phyloP scores from a whole-genome alignment of 1,140 invertebrate species.

The Heterodera schachtii region DNA sequence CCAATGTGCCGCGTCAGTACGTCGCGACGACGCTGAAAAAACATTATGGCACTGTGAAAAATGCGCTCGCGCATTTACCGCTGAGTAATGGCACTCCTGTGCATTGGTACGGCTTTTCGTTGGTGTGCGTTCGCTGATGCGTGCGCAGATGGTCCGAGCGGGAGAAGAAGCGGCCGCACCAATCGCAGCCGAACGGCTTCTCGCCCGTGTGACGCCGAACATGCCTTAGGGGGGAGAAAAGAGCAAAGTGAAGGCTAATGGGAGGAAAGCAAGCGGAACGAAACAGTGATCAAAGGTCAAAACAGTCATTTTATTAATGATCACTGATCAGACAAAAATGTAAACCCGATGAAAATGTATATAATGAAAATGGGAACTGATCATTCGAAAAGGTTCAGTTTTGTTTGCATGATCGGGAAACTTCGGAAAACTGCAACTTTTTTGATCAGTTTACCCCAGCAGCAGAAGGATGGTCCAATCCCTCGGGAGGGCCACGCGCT shows the following conservation, averaged over 20 bases:
- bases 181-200: slow-evolving; percentile 96
- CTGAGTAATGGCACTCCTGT: slow-evolving; percentile 73
- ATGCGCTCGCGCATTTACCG: slow-evolving; percentile 36
- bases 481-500: no score
- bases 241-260: no score
- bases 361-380: no score
- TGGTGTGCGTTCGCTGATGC: slow-evolving; percentile 86
- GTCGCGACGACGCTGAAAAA: slow-evolving; percentile 58
- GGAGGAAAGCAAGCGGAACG: no score
- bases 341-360: no score
- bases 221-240: slow-evolving; percentile 62
- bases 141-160: slow-evolving; percentile 86
- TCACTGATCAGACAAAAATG: no score
- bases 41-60: slow-evolving; percentile 8
- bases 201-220: slow-evolving; percentile 73
- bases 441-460: no score
- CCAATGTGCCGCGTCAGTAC: slow-evolving; percentile 62
- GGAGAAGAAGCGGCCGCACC: slow-evolving; percentile 98
- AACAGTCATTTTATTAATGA: no score
- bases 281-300: no score
- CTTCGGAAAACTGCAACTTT: background rate
- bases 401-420: background rate
- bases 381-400: no score
- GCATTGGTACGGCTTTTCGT: slow-evolving; percentile 90
- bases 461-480: no score